These are phyloP conservation scores for Tridacna crocea DNA, from an alignment of 2,888 invertebrate species.

Conservation along the genomic window DNA sequence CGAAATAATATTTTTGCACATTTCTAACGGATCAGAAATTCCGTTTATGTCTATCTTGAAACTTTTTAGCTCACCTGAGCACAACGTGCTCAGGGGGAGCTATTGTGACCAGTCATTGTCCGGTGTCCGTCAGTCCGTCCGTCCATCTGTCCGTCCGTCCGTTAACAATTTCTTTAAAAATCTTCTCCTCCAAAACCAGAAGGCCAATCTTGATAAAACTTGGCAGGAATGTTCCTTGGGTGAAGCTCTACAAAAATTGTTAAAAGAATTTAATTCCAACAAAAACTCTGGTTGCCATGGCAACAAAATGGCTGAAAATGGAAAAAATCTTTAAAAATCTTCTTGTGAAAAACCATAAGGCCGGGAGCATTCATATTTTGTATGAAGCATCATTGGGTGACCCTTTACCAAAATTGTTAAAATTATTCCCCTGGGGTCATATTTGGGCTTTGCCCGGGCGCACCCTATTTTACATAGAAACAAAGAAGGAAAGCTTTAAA, in stretches of 20 bases:
- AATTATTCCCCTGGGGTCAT: no score
- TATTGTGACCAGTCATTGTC: background rate
- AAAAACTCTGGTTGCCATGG: background rate
- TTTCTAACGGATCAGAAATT: no score
- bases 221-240: slow-evolving; percentile 1
- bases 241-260: background rate
- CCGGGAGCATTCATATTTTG: no score
- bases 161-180: background rate
- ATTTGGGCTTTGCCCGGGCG: no score
- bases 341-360: no score
- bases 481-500: no score
- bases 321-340: no score
- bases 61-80: background rate
- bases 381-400: no score
- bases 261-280: background rate
- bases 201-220: background rate
- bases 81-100: background rate
- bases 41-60: no score
- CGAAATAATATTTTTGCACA: no score
- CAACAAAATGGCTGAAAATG: background rate
- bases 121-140: background rate
- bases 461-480: no score
- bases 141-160: background rate
- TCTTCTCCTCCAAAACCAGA: background rate
- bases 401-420: no score